These are phyloP conservation scores for Chironomus striatipennis DNA, from an alignment of 1,140 invertebrate species.

Conservation along the genomic window DNA sequence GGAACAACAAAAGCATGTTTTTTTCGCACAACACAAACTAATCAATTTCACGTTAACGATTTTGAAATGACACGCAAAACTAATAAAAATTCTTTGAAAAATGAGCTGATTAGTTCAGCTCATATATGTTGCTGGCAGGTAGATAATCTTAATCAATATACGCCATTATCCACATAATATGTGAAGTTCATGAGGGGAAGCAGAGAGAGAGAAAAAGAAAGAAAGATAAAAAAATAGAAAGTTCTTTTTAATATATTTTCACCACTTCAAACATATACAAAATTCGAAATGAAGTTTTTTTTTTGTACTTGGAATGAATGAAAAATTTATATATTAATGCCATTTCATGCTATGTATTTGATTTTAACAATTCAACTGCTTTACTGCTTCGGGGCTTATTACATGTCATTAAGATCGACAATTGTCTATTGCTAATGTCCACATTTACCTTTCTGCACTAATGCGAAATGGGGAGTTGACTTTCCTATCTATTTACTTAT, in stretches of 20 bases:
- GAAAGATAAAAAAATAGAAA: conserved; percentile 15
- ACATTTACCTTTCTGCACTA: neutral
- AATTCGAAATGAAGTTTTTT: neutral
- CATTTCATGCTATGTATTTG: neutral
- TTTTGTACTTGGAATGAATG: neutral
- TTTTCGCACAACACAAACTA: too few species aligned
- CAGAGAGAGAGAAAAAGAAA: too few species aligned
- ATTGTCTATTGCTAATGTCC: conserved; percentile 1
- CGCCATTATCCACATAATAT: too few species aligned
- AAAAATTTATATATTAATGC: neutral
- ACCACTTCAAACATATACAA: neutral
- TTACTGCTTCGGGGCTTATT: neutral
- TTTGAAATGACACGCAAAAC: too few species aligned
- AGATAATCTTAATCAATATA: too few species aligned
- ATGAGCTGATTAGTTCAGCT: too few species aligned
- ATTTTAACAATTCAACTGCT: neutral
- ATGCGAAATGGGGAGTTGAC: neutral
- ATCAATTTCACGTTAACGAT: too few species aligned
- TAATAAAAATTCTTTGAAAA: too few species aligned
- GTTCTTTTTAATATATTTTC: conserved; percentile 10
- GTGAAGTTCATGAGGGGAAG: too few species aligned
- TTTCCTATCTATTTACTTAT: neutral
- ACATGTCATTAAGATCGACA: conserved; percentile 12
- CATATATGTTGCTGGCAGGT: too few species aligned
- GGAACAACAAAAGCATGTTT: too few species aligned